Evolutionary conservation across 2,888 invertebrate genomes (phyloP).

Genomic region (Torymus aiolomorphi): DNA sequence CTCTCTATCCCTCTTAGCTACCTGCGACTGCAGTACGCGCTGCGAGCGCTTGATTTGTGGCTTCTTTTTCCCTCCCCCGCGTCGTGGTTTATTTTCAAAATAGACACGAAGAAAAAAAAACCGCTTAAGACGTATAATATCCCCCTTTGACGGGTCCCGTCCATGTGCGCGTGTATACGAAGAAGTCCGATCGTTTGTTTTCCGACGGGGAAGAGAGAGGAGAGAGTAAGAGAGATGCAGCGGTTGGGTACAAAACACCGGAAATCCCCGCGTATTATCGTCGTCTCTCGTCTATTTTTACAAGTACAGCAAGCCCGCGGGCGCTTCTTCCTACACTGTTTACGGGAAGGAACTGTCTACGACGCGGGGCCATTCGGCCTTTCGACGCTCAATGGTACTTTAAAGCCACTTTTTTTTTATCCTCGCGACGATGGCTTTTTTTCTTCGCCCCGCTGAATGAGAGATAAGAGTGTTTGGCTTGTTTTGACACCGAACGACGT

Average conservation of each 20-base stretch:
- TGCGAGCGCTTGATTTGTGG: conserved; percentile 36
- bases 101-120: conserved; percentile 38
- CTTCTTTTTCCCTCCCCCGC: neutral
- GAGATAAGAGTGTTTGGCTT: conserved; percentile 19
- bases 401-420: conserved; percentile 5
- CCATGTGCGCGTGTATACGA: conserved; percentile 22
- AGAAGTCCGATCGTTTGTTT: conserved; percentile 53
- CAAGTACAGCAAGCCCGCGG: conserved; percentile 53
- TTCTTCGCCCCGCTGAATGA: neutral
- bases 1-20: neutral
- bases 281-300: conserved; percentile 66
- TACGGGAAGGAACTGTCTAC: neutral
- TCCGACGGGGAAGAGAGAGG: conserved; percentile 16
- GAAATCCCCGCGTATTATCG: conserved; percentile 62
- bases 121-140: conserved; percentile 29
- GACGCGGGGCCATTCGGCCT: conserved; percentile 12
- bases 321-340: neutral
- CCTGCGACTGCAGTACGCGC: neutral
- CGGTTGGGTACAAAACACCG: conserved; percentile 60
- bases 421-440: neutral
- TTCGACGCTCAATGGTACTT: conserved; percentile 46
- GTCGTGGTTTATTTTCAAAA: conserved; percentile 54
- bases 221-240: conserved; percentile 29
- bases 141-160: conserved; percentile 39
- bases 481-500: neutral